These are phyloP conservation scores for Cheirogaleus major DNA, from an alignment of 2,797 vertebrate genomes.

Conservation along the genomic window DNA sequence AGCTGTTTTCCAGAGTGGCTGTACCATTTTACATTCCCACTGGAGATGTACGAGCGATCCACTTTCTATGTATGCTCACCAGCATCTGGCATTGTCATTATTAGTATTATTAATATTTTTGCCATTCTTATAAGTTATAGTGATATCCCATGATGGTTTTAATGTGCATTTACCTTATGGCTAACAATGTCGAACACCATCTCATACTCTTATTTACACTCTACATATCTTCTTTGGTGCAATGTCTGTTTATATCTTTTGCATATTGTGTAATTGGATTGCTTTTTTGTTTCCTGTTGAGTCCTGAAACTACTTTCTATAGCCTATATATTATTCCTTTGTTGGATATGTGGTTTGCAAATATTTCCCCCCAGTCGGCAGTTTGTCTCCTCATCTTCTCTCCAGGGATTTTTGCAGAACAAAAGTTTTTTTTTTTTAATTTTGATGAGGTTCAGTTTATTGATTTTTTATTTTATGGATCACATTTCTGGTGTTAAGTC, in stretches of 20 bases:
- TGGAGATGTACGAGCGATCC: background rate
- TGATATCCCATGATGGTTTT: background rate
- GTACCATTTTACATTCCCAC: background rate
- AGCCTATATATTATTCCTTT: background rate
- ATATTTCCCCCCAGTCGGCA: background rate
- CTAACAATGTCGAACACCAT: background rate
- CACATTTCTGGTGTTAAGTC: background rate
- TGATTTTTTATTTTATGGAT: background rate
- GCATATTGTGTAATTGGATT: background rate
- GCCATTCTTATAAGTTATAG: background rate
- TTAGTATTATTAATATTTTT: background rate
- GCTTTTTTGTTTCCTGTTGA: background rate
- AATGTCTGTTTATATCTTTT: background rate
- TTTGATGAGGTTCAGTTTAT: background rate
- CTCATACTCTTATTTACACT: background rate
- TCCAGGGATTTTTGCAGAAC: background rate
- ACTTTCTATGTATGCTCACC: background rate
- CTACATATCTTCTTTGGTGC: background rate
- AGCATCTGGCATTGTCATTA: background rate
- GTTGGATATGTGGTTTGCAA: background rate
- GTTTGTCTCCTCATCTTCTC: background rate
- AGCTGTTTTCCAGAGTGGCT: background rate
- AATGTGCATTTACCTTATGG: background rate
- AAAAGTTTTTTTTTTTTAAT: background rate
- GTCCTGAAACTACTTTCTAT: background rate